Conservation (phyloP, 2,113 vertebrate species). For the Chamaetylas fuelleborni region DNA sequence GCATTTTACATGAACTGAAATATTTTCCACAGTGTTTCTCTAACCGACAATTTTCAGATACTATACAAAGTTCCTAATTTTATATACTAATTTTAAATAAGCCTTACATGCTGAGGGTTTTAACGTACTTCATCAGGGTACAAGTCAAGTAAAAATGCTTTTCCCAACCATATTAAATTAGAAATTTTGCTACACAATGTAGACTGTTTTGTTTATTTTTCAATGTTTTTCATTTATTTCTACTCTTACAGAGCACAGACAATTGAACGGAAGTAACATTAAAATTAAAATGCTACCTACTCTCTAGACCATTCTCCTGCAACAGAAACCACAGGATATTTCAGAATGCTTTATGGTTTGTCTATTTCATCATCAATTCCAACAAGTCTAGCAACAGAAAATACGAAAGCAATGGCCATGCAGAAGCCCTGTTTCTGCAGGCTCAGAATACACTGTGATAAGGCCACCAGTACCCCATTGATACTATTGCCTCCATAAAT, state of each 20-base stretch:
- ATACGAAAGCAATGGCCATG: not conserved
- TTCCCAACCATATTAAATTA: not conserved
- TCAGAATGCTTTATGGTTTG: not conserved
- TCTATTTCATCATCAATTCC: not conserved
- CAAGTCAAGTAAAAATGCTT: not conserved
- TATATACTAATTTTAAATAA: not conserved
- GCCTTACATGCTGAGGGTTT: not conserved
- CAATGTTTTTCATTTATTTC: not conserved
- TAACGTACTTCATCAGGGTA: rapidly evolving
- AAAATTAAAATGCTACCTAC: not conserved
- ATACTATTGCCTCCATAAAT: not conserved
- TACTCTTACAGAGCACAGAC: not conserved
- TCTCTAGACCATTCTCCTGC: not conserved
- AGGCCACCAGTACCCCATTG: not conserved
- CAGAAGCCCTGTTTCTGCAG: not conserved
- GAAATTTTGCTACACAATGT: not conserved
- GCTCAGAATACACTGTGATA: not conserved
- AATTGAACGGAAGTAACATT: not conserved
- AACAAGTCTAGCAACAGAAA: not conserved
- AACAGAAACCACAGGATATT: not conserved
- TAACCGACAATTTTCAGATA: not conserved
- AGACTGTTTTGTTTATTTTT: not conserved
- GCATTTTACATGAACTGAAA: not conserved
- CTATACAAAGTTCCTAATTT: not conserved
- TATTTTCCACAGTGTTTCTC: not conserved